Conservation (phyloP, 2,797 vertebrate species). For the Phylloscopus collybita region DNA sequence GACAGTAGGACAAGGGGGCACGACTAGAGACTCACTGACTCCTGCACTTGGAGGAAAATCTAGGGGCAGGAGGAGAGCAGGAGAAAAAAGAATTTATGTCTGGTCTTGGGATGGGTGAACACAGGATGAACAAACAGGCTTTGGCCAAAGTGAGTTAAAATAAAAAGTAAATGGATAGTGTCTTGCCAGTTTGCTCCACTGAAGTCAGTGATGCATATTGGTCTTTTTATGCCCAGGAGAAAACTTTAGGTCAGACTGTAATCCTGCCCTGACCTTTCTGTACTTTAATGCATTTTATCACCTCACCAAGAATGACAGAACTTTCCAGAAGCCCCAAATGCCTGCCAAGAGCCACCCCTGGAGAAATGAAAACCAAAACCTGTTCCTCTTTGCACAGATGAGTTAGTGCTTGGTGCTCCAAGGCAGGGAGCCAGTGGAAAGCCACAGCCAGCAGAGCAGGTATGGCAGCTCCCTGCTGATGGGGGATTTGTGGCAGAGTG, state of each 20-base stretch:
- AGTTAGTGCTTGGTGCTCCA: neutral
- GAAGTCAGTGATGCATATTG: neutral
- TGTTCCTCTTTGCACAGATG: neutral
- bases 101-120: neutral
- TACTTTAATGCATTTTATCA: neutral
- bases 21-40: neutral
- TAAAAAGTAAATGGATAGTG: neutral
- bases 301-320: neutral
- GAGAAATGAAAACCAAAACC: neutral
- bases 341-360: neutral
- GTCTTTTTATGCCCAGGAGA: neutral
- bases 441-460: neutral
- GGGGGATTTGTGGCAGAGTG: rapidly evolving
- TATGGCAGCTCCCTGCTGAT: neutral
- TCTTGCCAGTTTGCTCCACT: neutral
- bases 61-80: neutral
- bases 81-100: neutral
- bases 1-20: rapidly evolving
- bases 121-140: neutral
- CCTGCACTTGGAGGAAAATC: rapidly evolving
- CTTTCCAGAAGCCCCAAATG: neutral
- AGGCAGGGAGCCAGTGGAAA: neutral
- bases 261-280: neutral
- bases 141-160: neutral
- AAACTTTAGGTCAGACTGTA: neutral